A percentile compares a stretch with the other conserved stretches of the same genome.
Conservation (phyloP, 1,140 invertebrate genomes). For the Apolygus lucorum region DNA sequence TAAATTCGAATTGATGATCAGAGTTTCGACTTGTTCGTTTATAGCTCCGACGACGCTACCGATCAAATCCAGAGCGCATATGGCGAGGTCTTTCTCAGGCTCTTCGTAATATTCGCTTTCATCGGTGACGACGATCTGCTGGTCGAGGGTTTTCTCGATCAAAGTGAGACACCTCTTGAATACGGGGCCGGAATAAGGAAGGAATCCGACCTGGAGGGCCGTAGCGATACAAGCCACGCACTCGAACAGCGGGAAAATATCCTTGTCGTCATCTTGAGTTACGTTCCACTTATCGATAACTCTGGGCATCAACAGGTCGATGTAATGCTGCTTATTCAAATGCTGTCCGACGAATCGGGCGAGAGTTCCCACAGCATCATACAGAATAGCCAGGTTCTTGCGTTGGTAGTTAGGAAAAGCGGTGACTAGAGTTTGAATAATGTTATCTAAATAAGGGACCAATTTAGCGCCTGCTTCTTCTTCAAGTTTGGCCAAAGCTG, state of each 20-base stretch:
- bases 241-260: constrained; percentile 92
- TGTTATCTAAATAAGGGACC: constrained; percentile 95
- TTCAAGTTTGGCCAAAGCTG: constrained; percentile 96
- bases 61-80: constrained; percentile 91
- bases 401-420: constrained; percentile 94
- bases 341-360: constrained; percentile 96
- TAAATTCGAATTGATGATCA: constrained; percentile 86
- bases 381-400: constrained; percentile 96
- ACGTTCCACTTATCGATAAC: constrained; percentile 98
- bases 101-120: constrained; percentile 77
- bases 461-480: constrained; percentile 97
- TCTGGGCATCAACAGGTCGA: constrained; percentile 93
- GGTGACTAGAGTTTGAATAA: constrained; percentile 93
- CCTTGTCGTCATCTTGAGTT: constrained; percentile 95
- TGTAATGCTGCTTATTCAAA: constrained; percentile 93
- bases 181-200: constrained; percentile 97
- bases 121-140: constrained; percentile 78
- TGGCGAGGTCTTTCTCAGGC: constrained; percentile 98
- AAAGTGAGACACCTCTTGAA: constrained; percentile 90
- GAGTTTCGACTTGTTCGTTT: constrained; percentile 84
- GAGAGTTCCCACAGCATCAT: constrained; percentile 96
- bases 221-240: constrained; percentile 97
- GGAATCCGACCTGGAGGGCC: constrained; percentile 91
- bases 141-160: constrained; percentile 92
- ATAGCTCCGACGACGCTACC: constrained; percentile 92